phyloP scores from a whole-genome alignment of 2,113 vertebrate species.

The Mungos mungo region DNA sequence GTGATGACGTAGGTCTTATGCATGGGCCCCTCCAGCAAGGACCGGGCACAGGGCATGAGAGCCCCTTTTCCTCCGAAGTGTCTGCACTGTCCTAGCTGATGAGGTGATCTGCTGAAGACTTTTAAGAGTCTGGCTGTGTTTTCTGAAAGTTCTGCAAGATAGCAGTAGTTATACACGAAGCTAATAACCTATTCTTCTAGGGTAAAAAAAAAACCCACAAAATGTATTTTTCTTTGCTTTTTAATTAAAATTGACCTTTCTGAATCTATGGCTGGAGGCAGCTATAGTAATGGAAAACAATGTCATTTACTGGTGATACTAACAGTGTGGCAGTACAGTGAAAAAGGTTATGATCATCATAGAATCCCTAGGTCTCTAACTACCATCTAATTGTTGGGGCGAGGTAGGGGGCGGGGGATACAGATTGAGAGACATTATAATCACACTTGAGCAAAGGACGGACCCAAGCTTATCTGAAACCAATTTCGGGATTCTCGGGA shows the following conservation, averaged over 20 bases:
- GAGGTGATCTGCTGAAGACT: background rate
- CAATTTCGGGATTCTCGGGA: background rate
- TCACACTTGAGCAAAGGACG: background rate
- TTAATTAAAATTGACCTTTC: slow-evolving; percentile 79
- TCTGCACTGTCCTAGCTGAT: background rate
- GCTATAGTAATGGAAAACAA: slow-evolving; percentile 45
- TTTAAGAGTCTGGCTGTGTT: background rate
- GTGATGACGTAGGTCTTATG: background rate
- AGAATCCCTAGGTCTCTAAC: background rate
- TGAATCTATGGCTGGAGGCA: slow-evolving; percentile 66
- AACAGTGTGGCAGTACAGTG: background rate
- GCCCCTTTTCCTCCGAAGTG: background rate
- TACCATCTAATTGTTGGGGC: background rate
- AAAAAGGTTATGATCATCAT: background rate
- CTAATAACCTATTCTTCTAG: slow-evolving; percentile 56
- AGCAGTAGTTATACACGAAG: slow-evolving; percentile 44
- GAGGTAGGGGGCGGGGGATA: background rate
- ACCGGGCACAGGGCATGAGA: background rate
- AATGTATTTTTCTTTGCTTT: slow-evolving; percentile 72
- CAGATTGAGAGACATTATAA: background rate
- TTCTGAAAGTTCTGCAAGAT: slow-evolving; percentile 42
- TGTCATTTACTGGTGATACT: slow-evolving; percentile 50
- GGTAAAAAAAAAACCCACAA: background rate
- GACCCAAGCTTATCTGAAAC: background rate
- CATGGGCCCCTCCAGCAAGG: background rate